A percentile compares a stretch with the other conserved stretches of the same genome.
Conservation (phyloP, 2,113 vertebrate genomes). For the Natator depressus region DNA sequence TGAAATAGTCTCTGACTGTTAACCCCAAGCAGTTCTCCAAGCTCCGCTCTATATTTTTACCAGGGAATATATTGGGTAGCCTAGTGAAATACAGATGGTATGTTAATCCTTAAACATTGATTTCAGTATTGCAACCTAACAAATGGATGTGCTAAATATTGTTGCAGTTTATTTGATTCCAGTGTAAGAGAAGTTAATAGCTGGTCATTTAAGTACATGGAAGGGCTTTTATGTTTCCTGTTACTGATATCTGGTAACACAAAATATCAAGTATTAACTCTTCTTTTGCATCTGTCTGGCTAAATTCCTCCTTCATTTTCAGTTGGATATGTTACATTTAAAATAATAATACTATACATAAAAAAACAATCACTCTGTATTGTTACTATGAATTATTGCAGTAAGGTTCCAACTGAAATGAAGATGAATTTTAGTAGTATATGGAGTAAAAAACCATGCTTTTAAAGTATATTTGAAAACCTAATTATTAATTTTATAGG, state of each 20-base stretch:
- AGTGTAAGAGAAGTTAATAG: background rate
- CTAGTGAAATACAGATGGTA: background rate
- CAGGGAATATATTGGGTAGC: background rate
- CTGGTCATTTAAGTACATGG: no score
- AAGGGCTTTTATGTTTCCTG: no score
- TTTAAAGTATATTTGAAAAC: background rate
- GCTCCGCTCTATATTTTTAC: background rate
- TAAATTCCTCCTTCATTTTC: background rate
- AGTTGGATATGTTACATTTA: background rate
- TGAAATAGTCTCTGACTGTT: background rate
- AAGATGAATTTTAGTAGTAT: background rate
- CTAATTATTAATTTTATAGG: conserved; percentile 28
- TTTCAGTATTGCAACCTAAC: no score
- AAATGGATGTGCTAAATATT: background rate
- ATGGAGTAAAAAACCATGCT: conserved; percentile 17
- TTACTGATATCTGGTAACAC: no score
- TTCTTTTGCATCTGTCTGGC: background rate
- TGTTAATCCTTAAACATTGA: background rate
- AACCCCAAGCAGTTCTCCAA: background rate
- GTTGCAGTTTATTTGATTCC: background rate
- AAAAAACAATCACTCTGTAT: background rate
- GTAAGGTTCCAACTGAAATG: background rate
- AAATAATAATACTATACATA: background rate
- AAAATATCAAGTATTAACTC: background rate
- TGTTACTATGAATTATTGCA: background rate